These are phyloP conservation scores for Anableps anableps DNA, from an alignment of 2,797 vertebrate species.

Conservation along the genomic window DNA sequence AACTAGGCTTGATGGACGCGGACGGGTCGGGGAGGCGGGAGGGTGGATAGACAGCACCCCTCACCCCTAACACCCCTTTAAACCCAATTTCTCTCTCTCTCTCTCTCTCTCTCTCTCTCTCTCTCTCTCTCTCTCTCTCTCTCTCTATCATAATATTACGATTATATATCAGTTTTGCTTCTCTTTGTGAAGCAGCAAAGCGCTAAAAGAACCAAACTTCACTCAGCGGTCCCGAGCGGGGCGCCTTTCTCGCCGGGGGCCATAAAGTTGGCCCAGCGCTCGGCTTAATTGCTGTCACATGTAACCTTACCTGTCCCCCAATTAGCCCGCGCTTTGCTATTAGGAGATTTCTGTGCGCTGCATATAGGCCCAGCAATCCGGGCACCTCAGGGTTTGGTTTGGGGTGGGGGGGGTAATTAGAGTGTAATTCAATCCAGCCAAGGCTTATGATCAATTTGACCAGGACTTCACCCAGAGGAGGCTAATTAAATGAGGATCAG, in stretches of 20 bases:
- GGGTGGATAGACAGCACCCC: not conserved
- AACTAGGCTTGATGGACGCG: not conserved
- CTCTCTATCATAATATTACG: no score
- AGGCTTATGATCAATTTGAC: conserved; percentile 65
- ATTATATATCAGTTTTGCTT: not conserved
- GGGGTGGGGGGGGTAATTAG: conserved; percentile 65
- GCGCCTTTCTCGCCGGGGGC: conserved; percentile 68
- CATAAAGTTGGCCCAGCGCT: conserved; percentile 75
- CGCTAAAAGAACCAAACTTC: conserved; percentile 42
- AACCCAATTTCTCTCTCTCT: no score
- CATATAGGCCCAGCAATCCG: conserved; percentile 59
- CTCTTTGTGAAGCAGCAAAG: conserved; percentile 18
- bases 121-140: no score
- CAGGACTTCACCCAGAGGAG: conserved; percentile 45
- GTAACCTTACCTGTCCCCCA: conserved; percentile 86
- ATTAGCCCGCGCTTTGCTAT: conserved; percentile 83
- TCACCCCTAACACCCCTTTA: not conserved
- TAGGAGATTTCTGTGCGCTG: conserved; percentile 77
- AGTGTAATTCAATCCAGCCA: conserved; percentile 75
- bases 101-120: no score
- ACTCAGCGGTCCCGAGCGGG: conserved; percentile 46
- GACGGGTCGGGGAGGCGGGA: not conserved
- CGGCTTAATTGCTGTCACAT: conserved; percentile 85
- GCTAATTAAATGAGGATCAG: conserved; percentile 69
- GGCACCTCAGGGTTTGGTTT: conserved; percentile 63